phyloP scores from a whole-genome alignment of 2,113 vertebrate species.

The Meles meles region DNA sequence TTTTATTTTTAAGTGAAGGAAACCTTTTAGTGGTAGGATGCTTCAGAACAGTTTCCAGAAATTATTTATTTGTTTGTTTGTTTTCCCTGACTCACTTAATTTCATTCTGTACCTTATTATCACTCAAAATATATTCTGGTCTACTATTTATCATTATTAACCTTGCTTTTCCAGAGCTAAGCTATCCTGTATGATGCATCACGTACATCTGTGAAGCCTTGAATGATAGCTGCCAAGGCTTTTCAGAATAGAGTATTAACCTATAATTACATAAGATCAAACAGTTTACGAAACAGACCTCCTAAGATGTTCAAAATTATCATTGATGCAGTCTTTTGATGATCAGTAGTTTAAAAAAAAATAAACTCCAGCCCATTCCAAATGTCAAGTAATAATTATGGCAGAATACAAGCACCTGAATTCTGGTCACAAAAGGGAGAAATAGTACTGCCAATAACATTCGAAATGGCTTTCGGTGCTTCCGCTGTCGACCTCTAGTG shows the following conservation, averaged over 20 bases:
- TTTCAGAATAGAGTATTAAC: slow-evolving; percentile 56
- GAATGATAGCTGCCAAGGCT: background rate
- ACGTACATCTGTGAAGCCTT: background rate
- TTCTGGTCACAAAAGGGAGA: slow-evolving; percentile 69
- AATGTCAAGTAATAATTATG: slow-evolving; percentile 73
- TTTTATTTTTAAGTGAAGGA: background rate
- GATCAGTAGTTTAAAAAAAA: slow-evolving; percentile 60
- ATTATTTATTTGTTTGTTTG: background rate
- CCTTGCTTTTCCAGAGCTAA: background rate
- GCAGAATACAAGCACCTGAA: slow-evolving; percentile 64
- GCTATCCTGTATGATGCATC: background rate
- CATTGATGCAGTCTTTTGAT: slow-evolving; percentile 56
- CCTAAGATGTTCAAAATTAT: slow-evolving; percentile 63
- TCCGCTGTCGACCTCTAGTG: slow-evolving; percentile 52
- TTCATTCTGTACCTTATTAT: background rate
- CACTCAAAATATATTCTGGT: background rate
- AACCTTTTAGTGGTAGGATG: background rate
- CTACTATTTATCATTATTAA: background rate
- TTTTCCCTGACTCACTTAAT: background rate
- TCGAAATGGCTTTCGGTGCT: slow-evolving; percentile 57
- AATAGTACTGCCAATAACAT: background rate
- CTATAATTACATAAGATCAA: slow-evolving; percentile 54
- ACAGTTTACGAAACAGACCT: slow-evolving; percentile 39
- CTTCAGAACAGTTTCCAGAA: background rate
- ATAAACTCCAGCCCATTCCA: slow-evolving; percentile 22